phyloP scores from a whole-genome alignment of 2,797 vertebrate genomes.

The Garrulus glandarius region DNA sequence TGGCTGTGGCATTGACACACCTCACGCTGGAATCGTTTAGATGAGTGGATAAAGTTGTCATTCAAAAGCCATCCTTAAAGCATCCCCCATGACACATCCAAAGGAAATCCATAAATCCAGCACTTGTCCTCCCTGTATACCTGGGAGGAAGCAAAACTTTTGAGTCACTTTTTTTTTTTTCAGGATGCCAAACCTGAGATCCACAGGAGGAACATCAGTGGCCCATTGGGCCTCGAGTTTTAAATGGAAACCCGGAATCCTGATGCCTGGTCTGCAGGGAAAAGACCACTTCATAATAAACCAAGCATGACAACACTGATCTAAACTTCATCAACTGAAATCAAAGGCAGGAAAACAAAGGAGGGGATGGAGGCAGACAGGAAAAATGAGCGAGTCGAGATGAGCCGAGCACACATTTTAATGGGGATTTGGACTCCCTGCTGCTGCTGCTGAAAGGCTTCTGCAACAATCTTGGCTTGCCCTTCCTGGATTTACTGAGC shows the following conservation, averaged over 20 bases:
- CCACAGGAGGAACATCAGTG: background rate
- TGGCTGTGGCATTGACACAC: slow-evolving; percentile 37
- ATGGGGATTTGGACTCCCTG: slow-evolving; percentile 29
- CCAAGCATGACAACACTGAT: background rate
- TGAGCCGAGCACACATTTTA: slow-evolving; percentile 32
- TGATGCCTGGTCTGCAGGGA: background rate
- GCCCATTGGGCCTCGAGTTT: background rate
- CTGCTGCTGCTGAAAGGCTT: slow-evolving; percentile 43
- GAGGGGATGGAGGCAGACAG: background rate
- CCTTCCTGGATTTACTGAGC: slow-evolving; percentile 1
- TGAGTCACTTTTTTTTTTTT: background rate
- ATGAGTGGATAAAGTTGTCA: slow-evolving; percentile 9
- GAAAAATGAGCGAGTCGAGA: background rate
- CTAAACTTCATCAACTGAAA: slow-evolving; percentile 4
- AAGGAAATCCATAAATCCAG: slow-evolving; percentile 16
- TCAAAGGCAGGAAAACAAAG: slow-evolving; percentile 35
- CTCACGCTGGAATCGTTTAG: background rate
- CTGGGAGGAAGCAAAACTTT: background rate
- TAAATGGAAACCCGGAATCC: background rate
- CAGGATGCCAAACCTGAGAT: background rate
- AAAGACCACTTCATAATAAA: background rate
- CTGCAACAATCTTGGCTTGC: slow-evolving; percentile 26
- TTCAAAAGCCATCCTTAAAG: background rate
- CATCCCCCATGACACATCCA: background rate
- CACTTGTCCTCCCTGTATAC: background rate